Conservation (phyloP, 1,140 invertebrate species). For the Meteorus sp. region DNA sequence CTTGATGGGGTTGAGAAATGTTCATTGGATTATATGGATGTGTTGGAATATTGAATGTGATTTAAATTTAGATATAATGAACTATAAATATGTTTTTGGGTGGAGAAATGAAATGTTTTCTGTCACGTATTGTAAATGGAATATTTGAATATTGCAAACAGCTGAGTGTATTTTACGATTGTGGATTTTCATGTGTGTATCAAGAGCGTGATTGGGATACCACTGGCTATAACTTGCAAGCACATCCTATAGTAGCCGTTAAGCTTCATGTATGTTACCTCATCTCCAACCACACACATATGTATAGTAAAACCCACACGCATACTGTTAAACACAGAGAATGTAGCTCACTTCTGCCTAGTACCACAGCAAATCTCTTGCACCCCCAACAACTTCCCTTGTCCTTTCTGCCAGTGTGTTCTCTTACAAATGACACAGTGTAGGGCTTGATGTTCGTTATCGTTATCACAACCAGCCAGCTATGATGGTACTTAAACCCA, state of each 20-base stretch:
- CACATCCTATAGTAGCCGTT: constrained; percentile 18
- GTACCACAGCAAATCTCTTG: no score
- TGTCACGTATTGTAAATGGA: no score
- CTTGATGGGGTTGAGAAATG: no score
- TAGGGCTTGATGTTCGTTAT: constrained; percentile 24
- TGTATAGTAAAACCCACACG: not conserved
- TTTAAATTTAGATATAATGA: no score
- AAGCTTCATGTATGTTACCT: constrained; percentile 26
- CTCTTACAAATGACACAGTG: constrained; percentile 20
- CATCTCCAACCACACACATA: constrained; percentile 6
- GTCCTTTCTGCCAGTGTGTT: constrained; percentile 17
- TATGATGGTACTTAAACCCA: constrained; percentile 17
- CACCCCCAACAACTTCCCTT: not conserved
- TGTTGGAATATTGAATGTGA: no score
- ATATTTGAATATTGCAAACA: not conserved
- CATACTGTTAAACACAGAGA: no score
- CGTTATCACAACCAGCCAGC: constrained; percentile 35
- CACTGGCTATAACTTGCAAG: constrained; percentile 27
- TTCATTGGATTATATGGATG: no score
- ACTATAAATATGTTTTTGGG: no score
- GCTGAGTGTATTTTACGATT: not conserved
- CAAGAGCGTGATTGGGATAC: constrained; percentile 26
- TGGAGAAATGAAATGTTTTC: no score
- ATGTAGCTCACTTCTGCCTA: no score
- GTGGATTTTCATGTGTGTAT: no score